Base-by-base conservation (phyloP, 2,888 invertebrate species). In the Caenorhabditis drosophilae region DNA sequence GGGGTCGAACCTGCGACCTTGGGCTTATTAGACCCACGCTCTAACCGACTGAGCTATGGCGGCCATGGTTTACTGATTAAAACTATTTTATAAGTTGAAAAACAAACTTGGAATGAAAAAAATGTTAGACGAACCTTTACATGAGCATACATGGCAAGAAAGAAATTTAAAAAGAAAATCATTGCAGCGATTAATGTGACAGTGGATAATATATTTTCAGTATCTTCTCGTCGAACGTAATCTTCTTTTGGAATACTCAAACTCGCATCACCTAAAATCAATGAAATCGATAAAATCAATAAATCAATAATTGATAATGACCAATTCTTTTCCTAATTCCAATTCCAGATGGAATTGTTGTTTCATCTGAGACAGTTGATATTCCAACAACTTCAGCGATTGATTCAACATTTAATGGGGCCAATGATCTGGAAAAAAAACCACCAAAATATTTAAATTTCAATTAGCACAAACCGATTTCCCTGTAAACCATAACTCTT, bases 61-160 rank as follows among this genome's bases (percentile, higher is more conserved):
- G 73, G 77, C 73, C 41, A 40, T 18, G 16, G 20, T 20, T 6
- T 20, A 18, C 12, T 15, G 6, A 12, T n/a, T 4, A 26, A 36
- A 36, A 36, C 15, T n/a, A 4, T 36, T n/a, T n/a, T n/a, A n/a
- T n/a, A n/a, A n/a, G n/a, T 31, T 31, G 31, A 9, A 12, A 22
- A 18, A 9, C 7, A 11, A 20, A 11, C 16, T 4, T 11, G 23
- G 15, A 4, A 25, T n/a, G 15, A 16, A 12, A 45, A 26, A 22
- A 15, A 22, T 15, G 22, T 2, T 0, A 6, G 36, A 50, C 58
- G 34, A 18, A 73, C 86, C 77, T 87, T 87, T 38, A 87, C 86
- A 80, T 87, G 86, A 18, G 86, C 87, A 64, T 87, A 86, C 86
- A 87, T 87, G 52, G 87, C 87, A 18, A 87, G 82, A 77, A 87